phyloP scores from a whole-genome alignment of 2,797 vertebrate species.

The Leuciscus waleckii region DNA sequence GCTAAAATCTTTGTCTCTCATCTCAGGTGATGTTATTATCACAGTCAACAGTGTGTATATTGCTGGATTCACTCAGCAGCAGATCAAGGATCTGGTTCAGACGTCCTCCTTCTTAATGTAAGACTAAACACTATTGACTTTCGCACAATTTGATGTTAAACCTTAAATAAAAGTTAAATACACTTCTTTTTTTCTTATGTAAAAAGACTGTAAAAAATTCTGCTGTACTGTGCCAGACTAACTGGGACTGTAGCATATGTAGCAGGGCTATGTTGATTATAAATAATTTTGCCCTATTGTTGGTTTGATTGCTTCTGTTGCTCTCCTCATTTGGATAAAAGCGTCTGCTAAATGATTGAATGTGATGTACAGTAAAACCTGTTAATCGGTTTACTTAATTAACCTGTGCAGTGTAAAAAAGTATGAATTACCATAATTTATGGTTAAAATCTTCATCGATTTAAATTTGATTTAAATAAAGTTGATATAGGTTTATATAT shows the following conservation, averaged over 20 bases:
- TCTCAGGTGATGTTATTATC: conserved; percentile 80
- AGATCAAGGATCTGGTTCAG: conserved; percentile 81
- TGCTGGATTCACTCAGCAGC: conserved; percentile 76
- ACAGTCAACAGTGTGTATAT: conserved; percentile 76
- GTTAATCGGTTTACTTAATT: background rate
- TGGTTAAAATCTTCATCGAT: background rate
- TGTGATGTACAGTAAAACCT: background rate
- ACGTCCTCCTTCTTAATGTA: conserved; percentile 80
- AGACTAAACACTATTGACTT: conserved; percentile 26
- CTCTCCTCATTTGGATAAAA: no score
- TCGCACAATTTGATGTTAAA: background rate
- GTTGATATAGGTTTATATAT: background rate
- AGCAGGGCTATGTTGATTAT: no score
- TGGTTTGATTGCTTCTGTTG: no score
- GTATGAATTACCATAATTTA: background rate
- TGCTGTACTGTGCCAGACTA: no score
- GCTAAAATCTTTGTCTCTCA: conserved; percentile 12
- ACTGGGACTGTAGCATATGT: no score
- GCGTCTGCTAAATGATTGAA: no score
- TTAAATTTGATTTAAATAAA: background rate
- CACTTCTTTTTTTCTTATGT: no score
- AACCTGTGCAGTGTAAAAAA: background rate
- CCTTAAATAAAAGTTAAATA: background rate
- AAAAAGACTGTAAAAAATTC: background rate
- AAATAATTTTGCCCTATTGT: no score